A percentile compares a stretch with the other conserved stretches of the same genome.
Conservation (phyloP, 2,888 invertebrate genomes). For the Suillia variegata region DNA sequence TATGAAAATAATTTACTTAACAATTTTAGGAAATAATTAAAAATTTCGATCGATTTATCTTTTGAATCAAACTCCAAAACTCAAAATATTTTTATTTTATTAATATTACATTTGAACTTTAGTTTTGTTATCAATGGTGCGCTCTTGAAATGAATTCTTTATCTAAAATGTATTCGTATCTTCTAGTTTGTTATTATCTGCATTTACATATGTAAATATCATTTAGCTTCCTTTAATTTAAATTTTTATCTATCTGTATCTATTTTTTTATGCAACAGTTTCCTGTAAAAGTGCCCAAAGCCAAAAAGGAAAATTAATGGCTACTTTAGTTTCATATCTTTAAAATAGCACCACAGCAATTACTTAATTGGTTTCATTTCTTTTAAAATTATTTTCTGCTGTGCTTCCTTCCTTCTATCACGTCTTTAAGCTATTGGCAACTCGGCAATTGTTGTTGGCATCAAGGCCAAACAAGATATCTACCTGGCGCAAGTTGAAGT, state of each 20-base stretch:
- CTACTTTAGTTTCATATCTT: constrained; percentile 16
- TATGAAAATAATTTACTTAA: too few species aligned
- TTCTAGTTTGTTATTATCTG: too few species aligned
- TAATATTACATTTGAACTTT: too few species aligned
- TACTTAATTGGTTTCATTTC: constrained; percentile 49
- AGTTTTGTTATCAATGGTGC: too few species aligned
- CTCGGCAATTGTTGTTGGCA: neutral
- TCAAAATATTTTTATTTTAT: too few species aligned
- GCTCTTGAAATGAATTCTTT: too few species aligned
- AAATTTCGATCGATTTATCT: too few species aligned
- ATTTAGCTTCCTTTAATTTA: neutral
- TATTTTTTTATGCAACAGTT: neutral
- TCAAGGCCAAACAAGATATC: too few species aligned
- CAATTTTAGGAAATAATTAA: too few species aligned
- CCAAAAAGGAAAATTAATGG: constrained; percentile 10
- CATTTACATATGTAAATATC: too few species aligned
- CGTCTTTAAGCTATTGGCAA: neutral
- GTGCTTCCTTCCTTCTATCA: neutral
- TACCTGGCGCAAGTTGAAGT: neutral
- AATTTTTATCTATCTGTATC: neutral
- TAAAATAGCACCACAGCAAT: constrained; percentile 37
- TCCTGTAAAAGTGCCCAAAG: constrained; percentile 1
- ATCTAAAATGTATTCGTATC: too few species aligned
- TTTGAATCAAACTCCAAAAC: too few species aligned
- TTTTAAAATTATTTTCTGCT: constrained; percentile 14